Evolutionary conservation across 2,888 invertebrate species (phyloP).

Genomic region (Eupsilia transversa): DNA sequence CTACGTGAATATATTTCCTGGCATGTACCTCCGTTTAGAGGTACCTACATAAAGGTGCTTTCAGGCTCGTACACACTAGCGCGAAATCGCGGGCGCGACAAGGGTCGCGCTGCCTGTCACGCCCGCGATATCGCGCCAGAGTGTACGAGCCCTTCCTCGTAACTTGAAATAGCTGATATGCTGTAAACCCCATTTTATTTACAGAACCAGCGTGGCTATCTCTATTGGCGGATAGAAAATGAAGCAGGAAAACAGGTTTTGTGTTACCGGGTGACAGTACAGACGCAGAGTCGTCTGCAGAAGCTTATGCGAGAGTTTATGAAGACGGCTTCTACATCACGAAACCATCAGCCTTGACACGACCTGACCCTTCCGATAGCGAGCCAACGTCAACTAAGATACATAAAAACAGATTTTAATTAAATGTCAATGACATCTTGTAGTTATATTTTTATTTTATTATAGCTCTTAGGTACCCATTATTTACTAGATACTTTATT

Average conservation of each 20-base stretch:
- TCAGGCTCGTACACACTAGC: no score
- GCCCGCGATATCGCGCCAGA: no score
- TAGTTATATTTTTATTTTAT: constrained; percentile 5
- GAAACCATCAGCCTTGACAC: constrained; percentile 13
- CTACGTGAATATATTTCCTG: background rate
- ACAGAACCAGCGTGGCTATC: constrained; percentile 84
- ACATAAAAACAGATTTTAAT: constrained; percentile 8
- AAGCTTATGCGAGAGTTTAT: constrained; percentile 74
- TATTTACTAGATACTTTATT: background rate
- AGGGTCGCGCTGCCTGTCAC: no score
- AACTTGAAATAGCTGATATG: background rate
- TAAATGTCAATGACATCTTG: constrained; percentile 16
- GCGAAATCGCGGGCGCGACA: no score
- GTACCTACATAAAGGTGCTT: background rate
- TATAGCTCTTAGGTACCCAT: background rate
- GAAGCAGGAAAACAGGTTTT: constrained; percentile 78
- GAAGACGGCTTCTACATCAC: background rate
- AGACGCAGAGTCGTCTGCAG: constrained; percentile 81
- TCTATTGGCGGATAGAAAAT: constrained; percentile 83
- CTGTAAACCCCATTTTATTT: constrained; percentile 31
- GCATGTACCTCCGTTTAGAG: background rate
- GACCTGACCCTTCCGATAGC: background rate
- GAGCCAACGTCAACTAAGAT: background rate
- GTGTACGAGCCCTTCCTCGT: no score
- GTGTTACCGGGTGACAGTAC: constrained; percentile 83